Conservation (phyloP, 1,140 invertebrate genomes). For the Pygmarrhopalites habei region DNA sequence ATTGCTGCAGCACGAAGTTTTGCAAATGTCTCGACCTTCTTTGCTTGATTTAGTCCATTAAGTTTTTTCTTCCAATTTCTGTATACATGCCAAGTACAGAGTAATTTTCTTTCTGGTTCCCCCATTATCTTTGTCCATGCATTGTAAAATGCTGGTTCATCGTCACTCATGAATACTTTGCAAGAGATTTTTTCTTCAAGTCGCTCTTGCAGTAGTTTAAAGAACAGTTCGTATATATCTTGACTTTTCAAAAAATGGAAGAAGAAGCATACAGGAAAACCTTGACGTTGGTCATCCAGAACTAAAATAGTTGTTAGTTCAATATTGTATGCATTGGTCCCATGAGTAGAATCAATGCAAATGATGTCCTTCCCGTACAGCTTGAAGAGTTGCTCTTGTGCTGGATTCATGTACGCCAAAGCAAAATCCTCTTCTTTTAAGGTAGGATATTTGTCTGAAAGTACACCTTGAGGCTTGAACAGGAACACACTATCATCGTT, state of each 20-base stretch:
- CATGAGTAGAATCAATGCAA: constrained; percentile 1
- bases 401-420: neutral
- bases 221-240: neutral
- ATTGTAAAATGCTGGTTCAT: constrained; percentile 9
- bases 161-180: constrained; percentile 1
- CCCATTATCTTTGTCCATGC: constrained; percentile 2
- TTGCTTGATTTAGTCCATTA: neutral
- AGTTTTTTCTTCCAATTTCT: constrained; percentile 1
- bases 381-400: neutral
- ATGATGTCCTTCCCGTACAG: neutral
- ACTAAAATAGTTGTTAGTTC: neutral
- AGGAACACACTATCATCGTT: neutral
- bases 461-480: neutral
- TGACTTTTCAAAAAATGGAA: neutral
- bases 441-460: neutral
- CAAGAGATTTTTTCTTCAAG: neutral
- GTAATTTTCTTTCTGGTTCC: neutral
- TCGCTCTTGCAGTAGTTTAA: neutral
- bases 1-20: neutral
- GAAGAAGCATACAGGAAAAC: neutral
- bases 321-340: neutral
- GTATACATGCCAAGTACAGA: constrained; percentile 1
- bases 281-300: neutral
- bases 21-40: neutral
- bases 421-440: neutral